Evolutionary conservation across 1,140 invertebrate genomes (phyloP).

Genomic region (Brachionus manjavacas): DNA sequence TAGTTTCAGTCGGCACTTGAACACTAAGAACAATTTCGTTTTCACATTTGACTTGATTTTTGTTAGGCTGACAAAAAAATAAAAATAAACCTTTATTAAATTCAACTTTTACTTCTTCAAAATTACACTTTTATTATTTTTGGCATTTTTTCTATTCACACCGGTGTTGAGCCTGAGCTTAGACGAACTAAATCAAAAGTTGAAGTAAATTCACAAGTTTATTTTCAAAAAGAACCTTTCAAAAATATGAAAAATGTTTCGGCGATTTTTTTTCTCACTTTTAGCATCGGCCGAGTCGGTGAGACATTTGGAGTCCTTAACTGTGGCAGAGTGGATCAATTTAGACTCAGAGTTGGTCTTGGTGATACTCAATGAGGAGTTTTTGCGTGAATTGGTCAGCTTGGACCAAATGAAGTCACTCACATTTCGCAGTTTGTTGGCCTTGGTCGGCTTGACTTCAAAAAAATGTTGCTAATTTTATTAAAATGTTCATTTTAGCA

Average conservation of each 20-base stretch:
- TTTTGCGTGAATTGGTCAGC: not conserved
- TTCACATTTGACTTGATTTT: not conserved
- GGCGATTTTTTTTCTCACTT: conserved; percentile 1
- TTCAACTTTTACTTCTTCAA: not conserved
- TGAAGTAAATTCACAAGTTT: not conserved
- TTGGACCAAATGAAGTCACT: conserved; percentile 15
- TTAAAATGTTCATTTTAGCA: not conserved
- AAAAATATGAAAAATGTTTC: conserved; percentile 8
- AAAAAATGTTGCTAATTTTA: not conserved
- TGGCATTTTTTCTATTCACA: not conserved
- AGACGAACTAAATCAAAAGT: not conserved
- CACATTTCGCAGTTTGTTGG: not conserved
- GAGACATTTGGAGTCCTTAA: not conserved
- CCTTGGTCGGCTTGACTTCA: conserved; percentile 6
- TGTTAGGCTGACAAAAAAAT: not conserved
- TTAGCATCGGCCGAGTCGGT: not conserved
- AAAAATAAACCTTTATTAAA: not conserved
- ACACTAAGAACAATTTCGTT: not conserved
- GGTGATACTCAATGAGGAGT: not conserved
- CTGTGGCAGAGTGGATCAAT: not conserved
- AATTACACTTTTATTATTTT: conserved; percentile 10
- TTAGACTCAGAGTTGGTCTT: not conserved
- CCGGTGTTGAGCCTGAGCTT: not conserved
- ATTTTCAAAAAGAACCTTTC: not conserved
- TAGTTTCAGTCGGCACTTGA: not conserved